Conservation (phyloP, 2,113 vertebrate species). For the Hassar affinis region DNA sequence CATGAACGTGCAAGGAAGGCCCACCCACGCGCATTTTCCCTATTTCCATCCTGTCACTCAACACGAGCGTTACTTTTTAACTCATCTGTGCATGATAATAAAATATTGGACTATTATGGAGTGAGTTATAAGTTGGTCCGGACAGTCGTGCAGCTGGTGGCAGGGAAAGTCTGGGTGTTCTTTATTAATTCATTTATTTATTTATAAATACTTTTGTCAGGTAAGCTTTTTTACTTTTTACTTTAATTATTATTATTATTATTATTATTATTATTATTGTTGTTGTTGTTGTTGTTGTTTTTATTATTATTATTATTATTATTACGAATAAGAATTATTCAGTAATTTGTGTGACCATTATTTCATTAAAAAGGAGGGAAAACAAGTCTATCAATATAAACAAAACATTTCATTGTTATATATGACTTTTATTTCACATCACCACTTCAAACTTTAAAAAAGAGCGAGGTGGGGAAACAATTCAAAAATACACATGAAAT, state of each 20-base stretch:
- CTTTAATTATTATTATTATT: too few species aligned
- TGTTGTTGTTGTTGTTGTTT: neutral
- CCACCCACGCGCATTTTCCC: slow-evolving; percentile 45
- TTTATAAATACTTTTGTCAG: neutral
- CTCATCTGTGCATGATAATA: slow-evolving; percentile 55
- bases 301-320: neutral
- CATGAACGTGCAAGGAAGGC: neutral
- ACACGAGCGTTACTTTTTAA: slow-evolving; percentile 53
- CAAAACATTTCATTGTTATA: neutral
- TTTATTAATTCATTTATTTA: too few species aligned
- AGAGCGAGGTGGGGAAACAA: neutral
- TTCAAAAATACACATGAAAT: neutral
- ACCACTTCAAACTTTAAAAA: neutral
- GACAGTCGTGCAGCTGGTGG: neutral
- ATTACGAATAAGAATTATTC: neutral
- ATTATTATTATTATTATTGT: neutral
- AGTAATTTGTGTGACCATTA: neutral
- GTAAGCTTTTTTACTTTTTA: neutral
- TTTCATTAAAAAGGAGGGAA: neutral
- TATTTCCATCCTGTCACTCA: slow-evolving; percentile 73
- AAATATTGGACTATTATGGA: slow-evolving; percentile 42
- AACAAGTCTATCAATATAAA: neutral
- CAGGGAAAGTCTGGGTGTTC: neutral
- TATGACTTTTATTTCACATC: neutral
- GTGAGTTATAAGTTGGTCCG: neutral